Evolutionary conservation across 2,888 invertebrate species (phyloP).

Genomic region (Lasioglossum pauxillum): DNA sequence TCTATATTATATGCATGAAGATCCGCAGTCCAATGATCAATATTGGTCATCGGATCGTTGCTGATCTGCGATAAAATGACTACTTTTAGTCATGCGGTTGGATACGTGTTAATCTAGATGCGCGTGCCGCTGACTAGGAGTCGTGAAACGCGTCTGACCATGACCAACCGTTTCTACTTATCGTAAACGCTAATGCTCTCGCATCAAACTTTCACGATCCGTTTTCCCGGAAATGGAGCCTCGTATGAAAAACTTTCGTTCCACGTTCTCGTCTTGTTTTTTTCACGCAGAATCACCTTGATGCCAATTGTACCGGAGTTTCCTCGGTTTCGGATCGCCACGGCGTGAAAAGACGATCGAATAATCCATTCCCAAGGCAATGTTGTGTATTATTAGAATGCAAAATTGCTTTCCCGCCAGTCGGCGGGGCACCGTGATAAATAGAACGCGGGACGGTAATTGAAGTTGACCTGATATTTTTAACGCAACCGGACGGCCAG

Average conservation of each 20-base stretch:
- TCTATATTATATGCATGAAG: no score
- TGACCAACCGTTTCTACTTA: background rate
- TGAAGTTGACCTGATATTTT: slow-evolving; percentile 58
- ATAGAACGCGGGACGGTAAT: slow-evolving; percentile 52
- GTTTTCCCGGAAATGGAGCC: background rate
- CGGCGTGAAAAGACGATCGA: background rate
- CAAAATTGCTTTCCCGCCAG: slow-evolving; percentile 37
- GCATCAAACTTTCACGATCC: background rate
- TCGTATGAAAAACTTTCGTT: background rate
- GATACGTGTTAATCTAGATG: no score
- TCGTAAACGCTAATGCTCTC: background rate
- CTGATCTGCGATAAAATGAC: no score
- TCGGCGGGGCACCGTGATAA: slow-evolving; percentile 41
- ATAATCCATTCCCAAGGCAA: background rate
- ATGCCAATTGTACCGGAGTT: background rate
- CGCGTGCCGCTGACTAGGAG: no score
- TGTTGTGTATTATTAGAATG: background rate
- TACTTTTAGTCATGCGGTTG: no score
- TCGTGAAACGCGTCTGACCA: background rate
- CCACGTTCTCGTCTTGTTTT: background rate
- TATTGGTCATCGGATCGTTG: no score
- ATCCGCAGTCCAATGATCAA: no score
- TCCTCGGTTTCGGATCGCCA: background rate
- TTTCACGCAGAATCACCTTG: background rate
- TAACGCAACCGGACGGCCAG: slow-evolving; percentile 30